phyloP scores from a whole-genome alignment of 2,797 vertebrate genomes.

The Tokudaia muenninki region DNA sequence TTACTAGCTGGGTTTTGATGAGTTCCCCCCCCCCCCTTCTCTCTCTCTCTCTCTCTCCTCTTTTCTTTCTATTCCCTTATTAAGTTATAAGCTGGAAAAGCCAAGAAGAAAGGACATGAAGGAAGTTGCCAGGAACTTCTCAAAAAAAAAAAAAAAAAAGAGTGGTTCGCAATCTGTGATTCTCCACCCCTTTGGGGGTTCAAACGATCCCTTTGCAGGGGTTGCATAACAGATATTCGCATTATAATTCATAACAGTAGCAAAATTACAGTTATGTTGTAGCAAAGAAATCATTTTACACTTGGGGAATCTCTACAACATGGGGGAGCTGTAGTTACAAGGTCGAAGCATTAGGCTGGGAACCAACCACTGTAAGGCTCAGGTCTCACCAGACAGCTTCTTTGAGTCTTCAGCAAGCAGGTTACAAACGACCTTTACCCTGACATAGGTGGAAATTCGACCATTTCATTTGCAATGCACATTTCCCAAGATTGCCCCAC shows the following conservation, averaged over 20 bases:
- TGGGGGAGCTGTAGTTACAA: neutral
- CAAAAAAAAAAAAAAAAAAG: neutral
- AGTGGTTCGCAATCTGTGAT: neutral
- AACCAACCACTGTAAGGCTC: neutral
- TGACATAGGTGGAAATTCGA: fast-evolving
- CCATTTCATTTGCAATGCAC: neutral
- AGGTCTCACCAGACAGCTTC: neutral
- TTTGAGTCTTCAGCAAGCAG: neutral
- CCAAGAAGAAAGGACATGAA: neutral
- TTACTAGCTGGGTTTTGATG: neutral
- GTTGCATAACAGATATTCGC: neutral
- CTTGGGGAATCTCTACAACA: neutral
- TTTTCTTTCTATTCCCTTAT: neutral
- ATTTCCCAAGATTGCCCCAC: neutral
- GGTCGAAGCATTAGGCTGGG: neutral
- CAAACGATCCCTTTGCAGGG: neutral
- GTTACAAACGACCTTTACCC: neutral
- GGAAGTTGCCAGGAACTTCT: neutral
- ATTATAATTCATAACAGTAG: neutral
- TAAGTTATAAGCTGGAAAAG: neutral
- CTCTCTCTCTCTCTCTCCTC: no score
- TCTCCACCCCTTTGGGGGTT: neutral
- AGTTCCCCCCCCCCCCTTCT: neutral
- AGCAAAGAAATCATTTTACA: neutral
- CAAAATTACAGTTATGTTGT: neutral